Evolutionary conservation across 2,113 vertebrate species (phyloP).

Genomic region (Cynopterus brachyotis): DNA sequence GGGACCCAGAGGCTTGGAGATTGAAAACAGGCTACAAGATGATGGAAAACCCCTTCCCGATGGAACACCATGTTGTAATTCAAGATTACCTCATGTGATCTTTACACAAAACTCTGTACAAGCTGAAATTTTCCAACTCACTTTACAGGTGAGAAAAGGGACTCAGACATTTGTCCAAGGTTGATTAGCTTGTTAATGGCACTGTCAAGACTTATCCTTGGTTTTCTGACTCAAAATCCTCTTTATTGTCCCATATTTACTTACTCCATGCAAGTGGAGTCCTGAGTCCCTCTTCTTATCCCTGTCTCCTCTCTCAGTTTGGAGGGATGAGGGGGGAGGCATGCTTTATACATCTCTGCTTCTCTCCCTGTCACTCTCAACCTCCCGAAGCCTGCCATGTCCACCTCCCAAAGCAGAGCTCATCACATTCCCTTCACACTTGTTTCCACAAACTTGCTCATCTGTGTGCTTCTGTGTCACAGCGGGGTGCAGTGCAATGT

Average conservation of each 20-base stretch:
- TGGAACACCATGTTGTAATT: background rate
- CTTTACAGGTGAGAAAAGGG: background rate
- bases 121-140: background rate
- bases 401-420: background rate
- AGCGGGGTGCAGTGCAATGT: background rate
- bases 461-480: background rate
- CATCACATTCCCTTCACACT: background rate
- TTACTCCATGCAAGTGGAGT: background rate
- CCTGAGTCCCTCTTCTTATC: background rate
- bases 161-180: background rate
- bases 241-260: background rate
- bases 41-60: background rate
- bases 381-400: background rate
- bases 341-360: background rate
- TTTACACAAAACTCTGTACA: background rate
- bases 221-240: background rate
- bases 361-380: background rate
- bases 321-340: background rate
- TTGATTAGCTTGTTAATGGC: background rate
- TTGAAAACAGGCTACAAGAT: constrained; percentile 23
- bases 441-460: background rate
- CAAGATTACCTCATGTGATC: background rate
- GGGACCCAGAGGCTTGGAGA: background rate
- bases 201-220: background rate
- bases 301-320: background rate